Base-by-base conservation (phyloP, 2,888 invertebrate species). In the Nomada ruficornis region DNA sequence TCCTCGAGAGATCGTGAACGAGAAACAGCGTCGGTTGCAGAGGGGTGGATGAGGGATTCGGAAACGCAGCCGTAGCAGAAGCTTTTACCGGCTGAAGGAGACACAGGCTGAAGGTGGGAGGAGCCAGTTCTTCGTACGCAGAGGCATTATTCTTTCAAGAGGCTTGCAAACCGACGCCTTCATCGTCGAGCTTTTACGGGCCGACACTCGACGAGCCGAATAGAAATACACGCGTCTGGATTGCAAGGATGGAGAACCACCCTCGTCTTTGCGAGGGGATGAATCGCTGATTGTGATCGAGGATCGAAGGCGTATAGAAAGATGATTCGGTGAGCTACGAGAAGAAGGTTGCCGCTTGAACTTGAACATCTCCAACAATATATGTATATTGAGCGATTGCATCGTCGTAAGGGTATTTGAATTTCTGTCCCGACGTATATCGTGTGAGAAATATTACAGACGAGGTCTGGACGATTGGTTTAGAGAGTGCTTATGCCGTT, bases 61-160 rank as follows among this genome's bases (percentile, higher is more conserved):
- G 67, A 78, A 64, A 77, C 52, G 65, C 20, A 74, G 65, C 55
- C 62, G 74, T 29, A 55, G 59, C 83, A 80, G 86, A 88, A 86
- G 88, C 85, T 88, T 85, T 88, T 85, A 86, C 77, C 23, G 75
- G 55, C 74, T 71, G 76, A 77, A 82, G 79, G 73, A 77, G 85
- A 77, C 67, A 76, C 76, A 60, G 69, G 64, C 55, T 44, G 63
- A 72, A 74, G 71, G 65, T 68, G 74, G 79, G 75, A 72, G 83
- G 78, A 77, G 60, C 64, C 70, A 62, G 77, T 77, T 64, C 69
- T 70, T 65, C 60, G 72, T 72, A 71, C 59, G 73, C 42, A 67
- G 65, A 76, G 71, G 77, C 84, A 88, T 88, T 88, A 87, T 88
- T 88, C 88, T 87, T 87, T 88, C 87, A 64, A 88, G 87, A 20